Evolutionary conservation across 2,888 invertebrate genomes (phyloP).

Genomic region (Melikaiella ostensackeni): DNA sequence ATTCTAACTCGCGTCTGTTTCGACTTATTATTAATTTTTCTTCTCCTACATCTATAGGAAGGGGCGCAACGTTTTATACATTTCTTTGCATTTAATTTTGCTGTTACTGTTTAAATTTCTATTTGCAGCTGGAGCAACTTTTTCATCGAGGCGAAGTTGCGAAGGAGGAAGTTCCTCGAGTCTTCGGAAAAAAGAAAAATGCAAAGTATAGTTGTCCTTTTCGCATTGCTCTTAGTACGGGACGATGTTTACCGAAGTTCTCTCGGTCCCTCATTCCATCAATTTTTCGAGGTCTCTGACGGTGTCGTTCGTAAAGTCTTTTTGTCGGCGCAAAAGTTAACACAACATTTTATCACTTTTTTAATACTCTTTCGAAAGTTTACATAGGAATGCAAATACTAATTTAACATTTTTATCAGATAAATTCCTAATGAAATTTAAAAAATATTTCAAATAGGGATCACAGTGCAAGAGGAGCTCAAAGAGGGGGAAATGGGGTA

Average conservation of each 20-base stretch:
- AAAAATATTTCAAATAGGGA: too few species aligned
- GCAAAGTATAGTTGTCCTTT: not conserved
- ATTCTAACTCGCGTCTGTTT: too few species aligned
- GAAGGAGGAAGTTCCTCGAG: not conserved
- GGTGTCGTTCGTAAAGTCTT: not conserved
- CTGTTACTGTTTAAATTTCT: slow-evolving; percentile 60
- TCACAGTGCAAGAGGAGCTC: too few species aligned
- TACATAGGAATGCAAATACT: too few species aligned
- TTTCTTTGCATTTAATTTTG: slow-evolving; percentile 40
- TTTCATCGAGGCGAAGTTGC: slow-evolving; percentile 20
- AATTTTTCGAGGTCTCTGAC: not conserved
- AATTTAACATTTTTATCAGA: too few species aligned
- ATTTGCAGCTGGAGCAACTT: slow-evolving; percentile 50
- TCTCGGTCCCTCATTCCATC: not conserved
- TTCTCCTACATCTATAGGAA: not conserved
- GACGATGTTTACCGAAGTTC: not conserved
- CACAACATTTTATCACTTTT: not conserved
- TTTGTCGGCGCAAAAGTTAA: not conserved
- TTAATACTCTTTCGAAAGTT: not conserved
- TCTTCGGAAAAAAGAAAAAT: not conserved
- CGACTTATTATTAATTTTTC: too few species aligned
- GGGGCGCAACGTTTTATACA: slow-evolving; percentile 28
- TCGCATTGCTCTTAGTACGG: not conserved
- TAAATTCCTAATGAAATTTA: too few species aligned
- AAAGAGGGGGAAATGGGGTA: too few species aligned